Percentiles rank a stretch among this genome's conserved stretches.
phyloP scores from a whole-genome alignment of 1,140 invertebrate genomes.

The Drosophila tani region DNA sequence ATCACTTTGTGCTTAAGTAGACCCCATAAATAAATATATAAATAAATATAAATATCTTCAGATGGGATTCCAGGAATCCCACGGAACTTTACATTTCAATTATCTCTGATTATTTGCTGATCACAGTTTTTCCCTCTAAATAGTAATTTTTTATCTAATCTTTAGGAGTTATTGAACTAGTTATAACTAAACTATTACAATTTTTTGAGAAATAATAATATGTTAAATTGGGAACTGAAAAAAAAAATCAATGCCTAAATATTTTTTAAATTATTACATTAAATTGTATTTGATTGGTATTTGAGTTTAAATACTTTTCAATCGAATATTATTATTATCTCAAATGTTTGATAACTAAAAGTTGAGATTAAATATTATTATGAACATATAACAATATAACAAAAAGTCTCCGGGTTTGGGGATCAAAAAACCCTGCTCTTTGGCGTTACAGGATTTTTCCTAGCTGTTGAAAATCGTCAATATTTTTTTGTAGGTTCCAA shows the following conservation, averaged over 20 bases:
- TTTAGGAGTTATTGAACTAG: neutral
- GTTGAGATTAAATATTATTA: too few relatives aligned
- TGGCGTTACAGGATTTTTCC: too few relatives aligned
- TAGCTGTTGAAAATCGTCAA: too few relatives aligned
- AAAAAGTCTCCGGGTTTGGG: too few relatives aligned
- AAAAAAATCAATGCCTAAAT: neutral
- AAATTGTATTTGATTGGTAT: too few relatives aligned
- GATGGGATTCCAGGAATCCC: constrained; percentile 39
- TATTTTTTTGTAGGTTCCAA: too few relatives aligned
- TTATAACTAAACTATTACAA: neutral
- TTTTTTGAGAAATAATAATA: neutral
- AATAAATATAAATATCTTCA: constrained; percentile 11
- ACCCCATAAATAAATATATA: neutral
- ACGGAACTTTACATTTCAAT: constrained; percentile 6
- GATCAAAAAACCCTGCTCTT: too few relatives aligned
- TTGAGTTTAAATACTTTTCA: too few relatives aligned
- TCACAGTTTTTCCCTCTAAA: constrained; percentile 13
- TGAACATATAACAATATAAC: too few relatives aligned
- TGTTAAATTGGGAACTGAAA: neutral
- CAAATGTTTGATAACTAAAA: too few relatives aligned
- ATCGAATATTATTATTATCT: too few relatives aligned
- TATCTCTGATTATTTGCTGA: neutral
- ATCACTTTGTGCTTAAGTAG: constrained; percentile 2
- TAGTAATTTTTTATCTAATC: neutral
- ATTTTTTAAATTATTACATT: neutral